Evolutionary conservation across 2,797 vertebrate species (phyloP).

Genomic region (Phataginus tetradactyla): DNA sequence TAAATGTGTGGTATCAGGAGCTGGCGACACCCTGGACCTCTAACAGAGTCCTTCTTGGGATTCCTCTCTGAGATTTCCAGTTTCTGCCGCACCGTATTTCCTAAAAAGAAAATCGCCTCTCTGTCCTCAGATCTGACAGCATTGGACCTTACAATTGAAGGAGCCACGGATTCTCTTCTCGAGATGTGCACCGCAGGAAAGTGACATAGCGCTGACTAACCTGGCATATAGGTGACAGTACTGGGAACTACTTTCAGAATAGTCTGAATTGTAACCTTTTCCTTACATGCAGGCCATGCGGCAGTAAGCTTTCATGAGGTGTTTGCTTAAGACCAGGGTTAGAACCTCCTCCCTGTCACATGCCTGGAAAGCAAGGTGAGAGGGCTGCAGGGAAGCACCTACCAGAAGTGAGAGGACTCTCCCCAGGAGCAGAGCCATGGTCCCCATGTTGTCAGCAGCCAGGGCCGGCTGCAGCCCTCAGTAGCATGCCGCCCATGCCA

Average conservation of each 20-base stretch:
- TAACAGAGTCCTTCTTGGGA: background rate
- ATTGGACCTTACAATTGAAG: background rate
- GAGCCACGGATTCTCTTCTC: background rate
- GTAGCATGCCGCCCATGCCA: no score
- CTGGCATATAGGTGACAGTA: background rate
- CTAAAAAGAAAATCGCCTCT: background rate
- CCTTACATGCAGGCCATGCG: background rate
- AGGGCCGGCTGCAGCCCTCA: no score
- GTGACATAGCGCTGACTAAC: no score
- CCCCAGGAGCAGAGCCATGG: background rate
- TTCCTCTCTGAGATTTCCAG: background rate
- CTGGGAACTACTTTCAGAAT: background rate
- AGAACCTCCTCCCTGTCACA: background rate
- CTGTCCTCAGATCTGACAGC: background rate
- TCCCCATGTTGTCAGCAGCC: background rate
- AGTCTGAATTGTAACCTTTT: background rate
- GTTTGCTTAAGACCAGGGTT: background rate
- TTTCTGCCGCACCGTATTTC: background rate
- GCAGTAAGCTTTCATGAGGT: background rate
- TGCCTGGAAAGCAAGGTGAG: background rate
- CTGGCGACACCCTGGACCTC: background rate
- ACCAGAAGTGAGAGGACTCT: no score
- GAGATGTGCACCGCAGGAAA: background rate
- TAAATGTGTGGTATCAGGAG: no score
- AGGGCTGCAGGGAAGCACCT: background rate